Evolutionary conservation across 2,113 vertebrate species (phyloP).

Genomic region (Pterophyllum scalare): DNA sequence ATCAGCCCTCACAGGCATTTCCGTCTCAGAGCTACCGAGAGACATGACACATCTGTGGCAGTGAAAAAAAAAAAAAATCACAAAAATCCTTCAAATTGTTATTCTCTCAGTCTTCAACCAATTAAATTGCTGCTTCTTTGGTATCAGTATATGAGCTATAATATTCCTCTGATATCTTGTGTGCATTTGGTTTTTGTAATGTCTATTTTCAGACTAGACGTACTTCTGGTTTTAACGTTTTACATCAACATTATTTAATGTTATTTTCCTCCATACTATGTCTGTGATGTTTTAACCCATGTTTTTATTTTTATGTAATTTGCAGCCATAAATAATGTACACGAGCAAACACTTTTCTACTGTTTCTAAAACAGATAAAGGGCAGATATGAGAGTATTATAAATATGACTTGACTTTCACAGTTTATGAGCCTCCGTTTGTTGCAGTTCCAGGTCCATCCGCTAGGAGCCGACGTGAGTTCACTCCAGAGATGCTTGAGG

Average conservation of each 20-base stretch:
- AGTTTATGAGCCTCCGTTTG: background rate
- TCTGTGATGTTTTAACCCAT: background rate
- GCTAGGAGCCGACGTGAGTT: slow-evolving; percentile 77
- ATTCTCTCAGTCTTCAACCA: background rate
- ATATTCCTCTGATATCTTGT: background rate
- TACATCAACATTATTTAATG: too few species aligned
- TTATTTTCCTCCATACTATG: background rate
- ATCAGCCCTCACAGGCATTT: slow-evolving; percentile 50
- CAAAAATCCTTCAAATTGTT: background rate
- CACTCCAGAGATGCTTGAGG: slow-evolving; percentile 46
- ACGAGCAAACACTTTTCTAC: background rate
- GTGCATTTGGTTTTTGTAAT: background rate
- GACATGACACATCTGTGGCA: background rate
- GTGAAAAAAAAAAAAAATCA: background rate
- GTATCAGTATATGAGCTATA: background rate
- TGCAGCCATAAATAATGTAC: too few species aligned
- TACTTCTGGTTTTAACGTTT: background rate
- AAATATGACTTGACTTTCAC: background rate
- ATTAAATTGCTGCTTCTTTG: background rate
- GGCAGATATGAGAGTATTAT: background rate
- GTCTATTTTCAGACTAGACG: background rate
- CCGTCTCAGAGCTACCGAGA: background rate
- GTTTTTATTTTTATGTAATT: too few species aligned
- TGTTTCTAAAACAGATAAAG: background rate
- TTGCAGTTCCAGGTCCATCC: slow-evolving; percentile 58